A percentile compares a stretch with the other conserved stretches of the same genome.
phyloP scores from a whole-genome alignment of 1,140 invertebrate genomes.

The Popillia japonica region DNA sequence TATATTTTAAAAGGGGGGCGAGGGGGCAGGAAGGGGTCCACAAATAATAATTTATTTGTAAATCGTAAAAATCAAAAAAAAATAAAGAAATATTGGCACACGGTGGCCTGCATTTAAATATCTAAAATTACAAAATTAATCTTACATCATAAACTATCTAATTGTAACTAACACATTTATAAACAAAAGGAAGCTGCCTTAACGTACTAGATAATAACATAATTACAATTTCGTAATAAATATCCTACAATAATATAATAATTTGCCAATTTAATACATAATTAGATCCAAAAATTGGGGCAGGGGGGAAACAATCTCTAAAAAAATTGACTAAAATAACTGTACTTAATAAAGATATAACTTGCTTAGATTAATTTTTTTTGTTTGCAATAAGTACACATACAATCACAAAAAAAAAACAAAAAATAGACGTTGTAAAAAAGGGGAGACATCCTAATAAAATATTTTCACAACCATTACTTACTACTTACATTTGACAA shows the following conservation, averaged over 20 bases:
- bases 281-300: too few relatives aligned
- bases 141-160: conserved; percentile 28
- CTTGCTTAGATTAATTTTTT: background rate
- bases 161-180: conserved; percentile 17
- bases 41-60: conserved; percentile 39
- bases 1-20: background rate
- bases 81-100: conserved; percentile 29
- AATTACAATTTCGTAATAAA: conserved; percentile 23
- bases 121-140: conserved; percentile 36
- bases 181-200: conserved; percentile 16
- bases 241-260: background rate
- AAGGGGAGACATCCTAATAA: background rate
- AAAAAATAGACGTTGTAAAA: background rate
- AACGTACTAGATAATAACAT: background rate
- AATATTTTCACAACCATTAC: conserved; percentile 21
- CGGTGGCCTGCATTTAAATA: conserved; percentile 37
- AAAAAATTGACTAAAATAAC: conserved; percentile 24
- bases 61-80: background rate
- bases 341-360: conserved; percentile 3
- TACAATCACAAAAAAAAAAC: conserved; percentile 1
- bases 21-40: background rate
- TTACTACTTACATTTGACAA: too few relatives aligned
- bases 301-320: too few relatives aligned
- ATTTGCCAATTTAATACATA: too few relatives aligned
- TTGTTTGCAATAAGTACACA: conserved; percentile 33